Percentiles rank a stretch among this genome's conserved stretches.
phyloP scores from a whole-genome alignment of 2,797 vertebrate genomes.

The Botia kubotai region DNA sequence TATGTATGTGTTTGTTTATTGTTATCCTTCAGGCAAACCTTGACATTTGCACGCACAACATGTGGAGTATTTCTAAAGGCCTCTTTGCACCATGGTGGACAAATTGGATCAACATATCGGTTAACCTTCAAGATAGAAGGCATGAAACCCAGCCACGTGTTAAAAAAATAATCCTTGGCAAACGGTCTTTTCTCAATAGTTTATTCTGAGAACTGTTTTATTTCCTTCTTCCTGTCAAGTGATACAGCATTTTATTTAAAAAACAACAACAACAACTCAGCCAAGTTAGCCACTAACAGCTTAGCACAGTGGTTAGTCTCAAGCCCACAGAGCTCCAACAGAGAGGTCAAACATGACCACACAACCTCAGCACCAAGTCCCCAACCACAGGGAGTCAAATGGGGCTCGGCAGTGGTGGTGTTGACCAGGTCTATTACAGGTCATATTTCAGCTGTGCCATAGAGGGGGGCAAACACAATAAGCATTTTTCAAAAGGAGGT shows the following conservation, averaged over 20 bases:
- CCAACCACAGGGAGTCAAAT: constrained; percentile 13
- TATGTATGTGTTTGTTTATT: constrained; percentile 57
- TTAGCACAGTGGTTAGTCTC: neutral
- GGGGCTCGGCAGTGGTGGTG: neutral
- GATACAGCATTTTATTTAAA: neutral
- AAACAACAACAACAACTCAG: neutral
- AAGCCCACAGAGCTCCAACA: constrained; percentile 17
- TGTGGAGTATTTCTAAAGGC: constrained; percentile 79
- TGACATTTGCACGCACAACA: constrained; percentile 77
- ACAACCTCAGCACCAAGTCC: neutral
- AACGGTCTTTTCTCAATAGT: constrained; percentile 6
- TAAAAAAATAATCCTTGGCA: constrained; percentile 57
- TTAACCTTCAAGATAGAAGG: constrained; percentile 79
- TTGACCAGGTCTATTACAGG: neutral
- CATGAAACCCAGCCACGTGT: constrained; percentile 74
- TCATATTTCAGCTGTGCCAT: neutral
- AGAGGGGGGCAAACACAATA: neutral
- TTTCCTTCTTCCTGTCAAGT: neutral
- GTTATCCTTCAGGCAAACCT: constrained; percentile 77
- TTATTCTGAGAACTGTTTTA: neutral
- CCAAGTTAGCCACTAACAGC: neutral
- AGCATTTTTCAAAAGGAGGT: neutral
- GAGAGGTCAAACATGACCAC: constrained; percentile 12
- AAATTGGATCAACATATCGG: constrained; percentile 81
- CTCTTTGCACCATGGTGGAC: constrained; percentile 73